Percentiles rank a stretch among this genome's conserved stretches.
phyloP scores from a whole-genome alignment of 2,797 vertebrate genomes.

The Amblyraja radiata region DNA sequence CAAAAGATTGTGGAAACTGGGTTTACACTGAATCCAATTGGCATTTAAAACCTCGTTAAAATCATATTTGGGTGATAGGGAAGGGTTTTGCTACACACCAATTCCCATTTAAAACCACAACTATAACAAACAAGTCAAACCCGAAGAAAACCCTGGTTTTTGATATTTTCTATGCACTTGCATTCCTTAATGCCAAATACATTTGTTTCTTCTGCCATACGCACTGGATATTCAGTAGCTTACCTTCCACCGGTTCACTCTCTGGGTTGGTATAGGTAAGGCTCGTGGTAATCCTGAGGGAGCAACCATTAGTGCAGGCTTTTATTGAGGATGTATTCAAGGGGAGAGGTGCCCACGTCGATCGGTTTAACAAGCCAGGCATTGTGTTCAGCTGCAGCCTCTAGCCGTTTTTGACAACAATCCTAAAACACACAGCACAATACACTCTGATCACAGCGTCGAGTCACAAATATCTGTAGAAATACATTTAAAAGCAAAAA shows the following conservation, averaged over 20 bases:
- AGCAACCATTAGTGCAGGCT: conserved; percentile 84
- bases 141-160: background rate
- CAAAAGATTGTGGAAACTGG: background rate
- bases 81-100: too few relatives aligned
- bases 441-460: background rate
- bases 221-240: conserved; percentile 41
- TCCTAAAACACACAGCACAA: conserved; percentile 5
- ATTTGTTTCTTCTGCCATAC: background rate
- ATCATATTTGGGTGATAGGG: background rate
- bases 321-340: conserved; percentile 82
- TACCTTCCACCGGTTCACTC: conserved; percentile 78
- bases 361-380: conserved; percentile 80
- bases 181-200: background rate
- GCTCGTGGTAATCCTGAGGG: conserved; percentile 73
- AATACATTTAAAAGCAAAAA: background rate
- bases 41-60: too few relatives aligned
- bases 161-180: background rate
- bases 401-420: background rate
- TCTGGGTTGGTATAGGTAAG: conserved; percentile 80
- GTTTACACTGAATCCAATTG: background rate
- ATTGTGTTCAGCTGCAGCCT: conserved; percentile 50
- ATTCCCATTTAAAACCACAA: too few relatives aligned
- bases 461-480: background rate
- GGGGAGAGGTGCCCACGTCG: conserved; percentile 79
- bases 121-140: background rate